Evolutionary conservation across 2,113 vertebrate genomes (phyloP).

Genomic region (Toxostoma redivivum): DNA sequence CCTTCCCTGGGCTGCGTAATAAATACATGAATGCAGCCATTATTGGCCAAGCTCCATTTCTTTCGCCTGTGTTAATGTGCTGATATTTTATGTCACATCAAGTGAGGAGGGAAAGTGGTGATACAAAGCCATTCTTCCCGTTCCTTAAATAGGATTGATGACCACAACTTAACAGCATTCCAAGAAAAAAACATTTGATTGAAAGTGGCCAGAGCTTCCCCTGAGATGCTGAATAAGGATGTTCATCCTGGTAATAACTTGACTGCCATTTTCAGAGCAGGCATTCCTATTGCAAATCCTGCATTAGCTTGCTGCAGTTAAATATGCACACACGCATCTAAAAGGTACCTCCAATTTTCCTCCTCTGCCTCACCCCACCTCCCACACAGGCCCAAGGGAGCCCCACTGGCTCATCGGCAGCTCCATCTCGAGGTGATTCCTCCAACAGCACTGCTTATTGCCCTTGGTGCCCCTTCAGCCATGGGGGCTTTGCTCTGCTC

Average conservation of each 20-base stretch:
- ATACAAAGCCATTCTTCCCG: background rate
- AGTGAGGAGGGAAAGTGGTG: background rate
- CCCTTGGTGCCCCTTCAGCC: background rate
- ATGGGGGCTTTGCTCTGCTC: background rate
- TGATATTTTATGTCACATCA: background rate
- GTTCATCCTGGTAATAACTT: background rate
- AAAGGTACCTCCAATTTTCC: background rate
- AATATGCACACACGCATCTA: background rate
- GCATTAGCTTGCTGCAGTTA: background rate
- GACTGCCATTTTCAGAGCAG: background rate
- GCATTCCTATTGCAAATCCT: background rate
- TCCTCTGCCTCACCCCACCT: background rate
- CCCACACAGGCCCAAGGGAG: background rate
- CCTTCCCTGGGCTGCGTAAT: background rate
- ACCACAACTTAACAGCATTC: background rate
- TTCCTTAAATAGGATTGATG: background rate
- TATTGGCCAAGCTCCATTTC: background rate
- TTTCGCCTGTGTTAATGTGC: background rate
- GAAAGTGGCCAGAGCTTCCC: background rate
- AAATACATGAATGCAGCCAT: background rate
- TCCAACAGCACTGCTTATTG: background rate
- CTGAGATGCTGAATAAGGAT: background rate
- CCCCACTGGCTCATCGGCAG: rapidly evolving
- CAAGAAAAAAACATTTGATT: background rate
- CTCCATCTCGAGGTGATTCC: background rate